A percentile compares a stretch with the other conserved stretches of the same genome.
phyloP scores from a whole-genome alignment of 2,888 invertebrate genomes.

The Bombylius discolor region DNA sequence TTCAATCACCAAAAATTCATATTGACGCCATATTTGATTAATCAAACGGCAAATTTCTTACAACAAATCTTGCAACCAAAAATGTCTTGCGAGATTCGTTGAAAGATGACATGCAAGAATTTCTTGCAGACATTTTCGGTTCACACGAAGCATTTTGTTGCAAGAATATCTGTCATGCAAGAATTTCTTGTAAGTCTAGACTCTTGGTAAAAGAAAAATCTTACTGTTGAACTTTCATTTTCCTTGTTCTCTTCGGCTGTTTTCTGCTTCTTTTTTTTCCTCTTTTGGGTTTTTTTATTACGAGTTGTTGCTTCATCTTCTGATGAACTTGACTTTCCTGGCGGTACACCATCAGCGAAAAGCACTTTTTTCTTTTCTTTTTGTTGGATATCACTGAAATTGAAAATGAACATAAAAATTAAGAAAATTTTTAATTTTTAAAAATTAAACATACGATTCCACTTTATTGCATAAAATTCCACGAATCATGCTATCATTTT shows the following conservation, averaged over 20 bases:
- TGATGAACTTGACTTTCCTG: slow-evolving; percentile 9
- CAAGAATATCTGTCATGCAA: too few species aligned
- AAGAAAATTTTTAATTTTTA: neutral
- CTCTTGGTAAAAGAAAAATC: too few species aligned
- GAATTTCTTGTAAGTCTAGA: too few species aligned
- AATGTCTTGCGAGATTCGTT: too few species aligned
- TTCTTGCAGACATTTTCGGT: too few species aligned
- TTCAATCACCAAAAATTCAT: too few species aligned
- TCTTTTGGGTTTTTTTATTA: neutral
- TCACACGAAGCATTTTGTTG: too few species aligned
- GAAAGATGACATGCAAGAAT: too few species aligned
- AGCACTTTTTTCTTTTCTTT: slow-evolving; percentile 12
- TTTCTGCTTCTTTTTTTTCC: neutral
- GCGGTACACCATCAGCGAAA: slow-evolving; percentile 16
- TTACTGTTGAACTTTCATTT: neutral
- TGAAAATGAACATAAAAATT: neutral
- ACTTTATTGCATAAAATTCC: slow-evolving; percentile 7
- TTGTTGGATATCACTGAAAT: neutral
- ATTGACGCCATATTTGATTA: too few species aligned
- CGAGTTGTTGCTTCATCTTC: neutral
- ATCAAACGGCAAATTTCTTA: too few species aligned
- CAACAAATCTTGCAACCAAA: too few species aligned
- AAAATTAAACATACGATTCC: slow-evolving; percentile 19
- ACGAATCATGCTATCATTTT: slow-evolving; percentile 16
- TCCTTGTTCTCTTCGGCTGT: neutral